Evolutionary conservation across 2,888 invertebrate genomes (phyloP).

Genomic region (Polymixis lichenea): DNA sequence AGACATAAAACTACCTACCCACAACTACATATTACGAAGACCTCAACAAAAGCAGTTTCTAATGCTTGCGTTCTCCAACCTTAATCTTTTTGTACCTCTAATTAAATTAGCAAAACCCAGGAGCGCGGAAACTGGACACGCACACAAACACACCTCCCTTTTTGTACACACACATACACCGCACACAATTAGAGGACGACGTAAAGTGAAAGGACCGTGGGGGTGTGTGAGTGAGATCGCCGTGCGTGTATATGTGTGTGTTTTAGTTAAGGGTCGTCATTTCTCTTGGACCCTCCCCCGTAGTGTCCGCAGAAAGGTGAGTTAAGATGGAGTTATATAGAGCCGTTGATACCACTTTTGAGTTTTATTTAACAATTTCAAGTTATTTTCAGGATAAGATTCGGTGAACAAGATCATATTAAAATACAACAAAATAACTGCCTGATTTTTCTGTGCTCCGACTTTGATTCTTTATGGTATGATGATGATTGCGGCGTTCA

Average conservation of each 20-base stretch:
- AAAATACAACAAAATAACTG: background rate
- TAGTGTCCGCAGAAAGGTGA: constrained; percentile 91
- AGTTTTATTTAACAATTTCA: background rate
- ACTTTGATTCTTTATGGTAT: background rate
- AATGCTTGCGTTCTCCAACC: constrained; percentile 87
- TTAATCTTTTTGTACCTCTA: constrained; percentile 91
- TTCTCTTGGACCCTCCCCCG: constrained; percentile 91
- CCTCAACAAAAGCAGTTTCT: constrained; percentile 86
- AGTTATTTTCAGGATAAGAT: background rate
- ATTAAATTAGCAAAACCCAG: constrained; percentile 91
- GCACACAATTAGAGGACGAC: constrained; percentile 65
- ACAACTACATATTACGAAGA: constrained; percentile 70
- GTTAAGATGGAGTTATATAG: constrained; percentile 83
- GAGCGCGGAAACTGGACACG: constrained; percentile 89
- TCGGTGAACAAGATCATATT: background rate
- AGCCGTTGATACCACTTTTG: constrained; percentile 71
- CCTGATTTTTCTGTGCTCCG: background rate
- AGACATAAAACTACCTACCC: constrained; percentile 45
- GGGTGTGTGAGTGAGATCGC: constrained; percentile 80
- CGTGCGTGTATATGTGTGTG: constrained; percentile 87
- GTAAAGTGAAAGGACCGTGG: constrained; percentile 72
- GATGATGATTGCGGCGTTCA: background rate
- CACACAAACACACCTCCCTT: constrained; percentile 75
- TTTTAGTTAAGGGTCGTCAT: constrained; percentile 91
- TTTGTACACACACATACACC: constrained; percentile 69